Percentiles rank a stretch among this genome's conserved stretches.
Evolutionary conservation across 2,113 vertebrate genomes (phyloP).

Genomic region (Nannospalax galili): DNA sequence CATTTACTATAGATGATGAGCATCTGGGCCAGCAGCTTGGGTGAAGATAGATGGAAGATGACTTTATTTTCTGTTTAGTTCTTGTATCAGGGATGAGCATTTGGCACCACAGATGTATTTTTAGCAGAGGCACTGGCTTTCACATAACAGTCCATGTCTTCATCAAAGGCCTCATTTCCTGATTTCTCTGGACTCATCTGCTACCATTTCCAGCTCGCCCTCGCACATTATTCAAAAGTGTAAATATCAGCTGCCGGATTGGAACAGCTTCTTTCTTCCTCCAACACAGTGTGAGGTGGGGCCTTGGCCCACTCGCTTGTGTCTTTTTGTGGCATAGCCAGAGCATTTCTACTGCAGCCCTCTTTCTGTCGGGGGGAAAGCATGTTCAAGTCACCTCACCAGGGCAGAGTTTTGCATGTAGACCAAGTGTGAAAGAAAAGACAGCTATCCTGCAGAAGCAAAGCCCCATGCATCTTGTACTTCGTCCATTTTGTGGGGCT

Average conservation of each 20-base stretch:
- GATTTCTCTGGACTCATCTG: not conserved
- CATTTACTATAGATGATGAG: not conserved
- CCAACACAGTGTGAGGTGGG: not conserved
- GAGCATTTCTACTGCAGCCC: not conserved
- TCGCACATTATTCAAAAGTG: not conserved
- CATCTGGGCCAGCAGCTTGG: not conserved
- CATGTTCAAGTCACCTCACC: too few species aligned
- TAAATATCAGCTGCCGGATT: not conserved
- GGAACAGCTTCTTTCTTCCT: not conserved
- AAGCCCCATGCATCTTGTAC: not conserved
- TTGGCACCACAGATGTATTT: slow-evolving; percentile 65
- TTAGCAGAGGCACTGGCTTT: slow-evolving; percentile 56
- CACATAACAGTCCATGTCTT: not conserved
- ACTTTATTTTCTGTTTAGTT: slow-evolving; percentile 56
- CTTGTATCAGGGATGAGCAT: slow-evolving; percentile 57
- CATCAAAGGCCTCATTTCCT: slow-evolving; percentile 56
- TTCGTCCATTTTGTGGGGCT: not conserved
- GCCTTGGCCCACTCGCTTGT: not conserved
- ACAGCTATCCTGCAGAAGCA: not conserved
- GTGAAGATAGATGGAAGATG: slow-evolving; percentile 47
- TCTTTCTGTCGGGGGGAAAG: not conserved
- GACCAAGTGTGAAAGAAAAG: not conserved
- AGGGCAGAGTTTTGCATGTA: not conserved
- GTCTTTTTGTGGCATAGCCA: fast-evolving
- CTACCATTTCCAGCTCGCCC: slow-evolving; percentile 37